Evolutionary conservation across 37 sponge, comb jelly and placozoan species (phyloP), one percentile per base, ranked within the genome.

Genomic region (Halisarca cf. caerulea): DNA sequence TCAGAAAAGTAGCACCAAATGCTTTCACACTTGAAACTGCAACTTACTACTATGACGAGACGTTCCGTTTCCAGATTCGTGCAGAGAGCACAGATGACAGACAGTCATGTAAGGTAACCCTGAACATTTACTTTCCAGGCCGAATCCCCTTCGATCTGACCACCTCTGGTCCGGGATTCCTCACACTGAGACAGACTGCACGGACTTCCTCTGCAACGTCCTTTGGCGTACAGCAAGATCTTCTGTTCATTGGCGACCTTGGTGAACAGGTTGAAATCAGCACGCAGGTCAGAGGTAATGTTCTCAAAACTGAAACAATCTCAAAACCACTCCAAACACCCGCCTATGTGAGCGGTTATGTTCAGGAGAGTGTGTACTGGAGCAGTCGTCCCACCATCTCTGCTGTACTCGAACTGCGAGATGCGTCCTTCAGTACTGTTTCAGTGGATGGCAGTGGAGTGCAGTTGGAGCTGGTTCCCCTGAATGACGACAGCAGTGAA

Each of bases 401-500:
- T 20, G 77, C 45, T 42, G 77, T 37, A 2, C 36, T 74, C 23
- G 43, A 74, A 37, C 41, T 74, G 21, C 20, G 77, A 5, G 77
- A 74, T 24, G n/a, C 3, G n/a, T 74, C 77, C 24, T 44, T 42
- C 23, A 74, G 77, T 37, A 74, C 77, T 9, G 77, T 74, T 11
- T 42, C 77, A 6, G 77, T 74, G 42, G 42, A 40, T 41, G 77
- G 77, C 42, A 40, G 41, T 39, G 77, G 42, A 41, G 77, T 74
- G 45, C 15, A 21, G 7, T 38, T 74, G 24, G 38, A 74, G 77
- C 45, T 74, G 18, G 69, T 68, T 6, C 69, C 69, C 2, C 5
- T 68, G 69, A 30, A 8, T 30, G 34, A 1, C 11, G 34, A 17
- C 1, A 3, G 5, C 30, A 6, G 69, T 4, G 77, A 74, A 25